Percentiles rank a stretch among this genome's conserved stretches.
Conservation (phyloP, 2,797 vertebrate species). For the Silurus lanzhouensis region DNA sequence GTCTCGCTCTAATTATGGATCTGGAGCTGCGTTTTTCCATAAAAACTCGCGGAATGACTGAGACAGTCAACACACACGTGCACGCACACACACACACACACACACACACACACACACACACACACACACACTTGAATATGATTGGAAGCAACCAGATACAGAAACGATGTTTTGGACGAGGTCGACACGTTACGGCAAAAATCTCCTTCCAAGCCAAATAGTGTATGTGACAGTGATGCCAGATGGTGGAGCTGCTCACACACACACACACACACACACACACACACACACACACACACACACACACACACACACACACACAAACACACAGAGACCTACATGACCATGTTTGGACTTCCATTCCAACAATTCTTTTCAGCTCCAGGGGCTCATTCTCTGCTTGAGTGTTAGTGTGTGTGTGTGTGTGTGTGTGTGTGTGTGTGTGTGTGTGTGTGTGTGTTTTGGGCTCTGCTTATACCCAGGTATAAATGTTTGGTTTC, state of each 20-base stretch:
- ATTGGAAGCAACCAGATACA: slow-evolving; percentile 57
- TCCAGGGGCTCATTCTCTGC: neutral
- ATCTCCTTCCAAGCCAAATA: slow-evolving; percentile 70
- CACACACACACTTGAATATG: slow-evolving; percentile 26
- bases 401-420: neutral
- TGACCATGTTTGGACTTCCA: neutral
- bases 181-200: slow-evolving; percentile 66
- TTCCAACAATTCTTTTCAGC: neutral
- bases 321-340: no score
- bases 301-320: no score
- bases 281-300: no score
- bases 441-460: neutral
- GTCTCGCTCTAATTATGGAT: slow-evolving; percentile 40
- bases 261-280: neutral
- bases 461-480: neutral
- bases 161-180: slow-evolving; percentile 59
- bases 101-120: neutral
- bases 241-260: slow-evolving; percentile 55
- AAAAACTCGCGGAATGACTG: neutral
- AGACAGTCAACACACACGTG: neutral
- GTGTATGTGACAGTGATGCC: slow-evolving; percentile 59
- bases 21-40: slow-evolving; percentile 18
- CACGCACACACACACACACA: neutral
- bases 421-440: neutral
- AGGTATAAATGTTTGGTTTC: neutral